Evolutionary conservation across 2,888 invertebrate genomes (phyloP).

Genomic region (Sarcophaga caerulescens): DNA sequence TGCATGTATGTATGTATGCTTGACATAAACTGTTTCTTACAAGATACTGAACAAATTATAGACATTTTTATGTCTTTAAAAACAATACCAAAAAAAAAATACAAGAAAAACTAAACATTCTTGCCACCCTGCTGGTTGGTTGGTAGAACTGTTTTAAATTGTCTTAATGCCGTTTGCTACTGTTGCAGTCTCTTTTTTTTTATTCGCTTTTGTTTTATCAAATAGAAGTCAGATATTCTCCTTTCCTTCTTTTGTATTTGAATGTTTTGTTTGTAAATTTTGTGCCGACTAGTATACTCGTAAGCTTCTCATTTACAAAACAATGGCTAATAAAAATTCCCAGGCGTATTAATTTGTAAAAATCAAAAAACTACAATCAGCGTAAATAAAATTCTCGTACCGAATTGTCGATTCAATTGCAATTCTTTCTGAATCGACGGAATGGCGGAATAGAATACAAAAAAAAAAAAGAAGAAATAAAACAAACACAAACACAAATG

Average conservation of each 20-base stretch:
- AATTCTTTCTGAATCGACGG: not conserved
- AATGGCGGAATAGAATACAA: not conserved
- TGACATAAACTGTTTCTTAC: not conserved
- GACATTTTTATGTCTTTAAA: not conserved
- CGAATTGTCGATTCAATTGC: not conserved
- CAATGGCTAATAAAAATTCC: slow-evolving; percentile 67
- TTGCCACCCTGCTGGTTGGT: not conserved
- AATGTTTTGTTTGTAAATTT: not conserved
- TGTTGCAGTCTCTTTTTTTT: not conserved
- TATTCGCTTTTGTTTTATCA: not conserved
- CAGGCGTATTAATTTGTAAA: slow-evolving; percentile 67
- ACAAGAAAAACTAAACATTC: not conserved
- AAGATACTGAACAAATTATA: slow-evolving; percentile 30
- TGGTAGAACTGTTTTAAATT: not conserved
- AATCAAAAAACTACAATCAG: slow-evolving; percentile 48
- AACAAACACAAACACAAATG: not conserved
- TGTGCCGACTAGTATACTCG: too few species aligned
- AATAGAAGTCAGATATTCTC: slow-evolving; percentile 5
- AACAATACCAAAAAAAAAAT: not conserved
- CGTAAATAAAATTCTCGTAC: slow-evolving; percentile 21
- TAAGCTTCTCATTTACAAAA: slow-evolving; percentile 12
- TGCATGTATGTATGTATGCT: not conserved
- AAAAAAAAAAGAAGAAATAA: slow-evolving; percentile 30
- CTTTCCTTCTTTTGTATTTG: not conserved
- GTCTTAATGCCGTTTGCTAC: not conserved